phyloP scores from a whole-genome alignment of 2,797 vertebrate genomes.

The Sebastes diploproa region DNA sequence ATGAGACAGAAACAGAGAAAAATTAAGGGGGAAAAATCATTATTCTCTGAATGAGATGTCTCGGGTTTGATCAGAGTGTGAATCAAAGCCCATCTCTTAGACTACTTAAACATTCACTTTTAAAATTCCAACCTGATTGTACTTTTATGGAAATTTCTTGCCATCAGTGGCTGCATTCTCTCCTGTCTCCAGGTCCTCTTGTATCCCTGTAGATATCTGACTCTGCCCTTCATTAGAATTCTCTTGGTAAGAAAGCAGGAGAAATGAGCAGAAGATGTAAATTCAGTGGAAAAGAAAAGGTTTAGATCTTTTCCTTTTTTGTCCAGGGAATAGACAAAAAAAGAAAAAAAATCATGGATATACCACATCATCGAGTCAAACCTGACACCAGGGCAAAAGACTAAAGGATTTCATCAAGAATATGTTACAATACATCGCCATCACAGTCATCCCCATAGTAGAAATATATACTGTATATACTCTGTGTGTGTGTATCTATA shows the following conservation, averaged over 20 bases:
- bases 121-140: constrained; percentile 99
- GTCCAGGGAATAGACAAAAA: constrained; percentile 74
- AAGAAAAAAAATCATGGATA: constrained; percentile 66
- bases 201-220: constrained; percentile 94
- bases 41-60: constrained; percentile 98
- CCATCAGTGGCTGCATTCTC: constrained; percentile 97
- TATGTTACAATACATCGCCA: constrained; percentile 47
- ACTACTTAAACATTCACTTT: constrained; percentile 99
- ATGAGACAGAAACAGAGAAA: constrained; percentile 82
- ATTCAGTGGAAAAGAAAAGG: constrained; percentile 92
- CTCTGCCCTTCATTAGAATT: constrained; percentile 98
- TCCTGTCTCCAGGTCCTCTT: constrained; percentile 94
- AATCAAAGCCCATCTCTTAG: constrained; percentile 99
- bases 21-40: constrained; percentile 88
- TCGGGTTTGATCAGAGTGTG: constrained; percentile 96
- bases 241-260: constrained; percentile 94
- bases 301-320: constrained; percentile 90
- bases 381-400: constrained; percentile 74
- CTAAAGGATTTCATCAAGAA: constrained; percentile 65
- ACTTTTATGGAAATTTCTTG: constrained; percentile 98
- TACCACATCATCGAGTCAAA: constrained; percentile 72
- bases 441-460: constrained; percentile 34
- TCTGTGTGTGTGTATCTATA: background rate
- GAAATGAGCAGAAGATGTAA: constrained; percentile 98
- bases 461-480: background rate